phyloP scores from a whole-genome alignment of 2,113 vertebrate species.

The Proteles cristata region DNA sequence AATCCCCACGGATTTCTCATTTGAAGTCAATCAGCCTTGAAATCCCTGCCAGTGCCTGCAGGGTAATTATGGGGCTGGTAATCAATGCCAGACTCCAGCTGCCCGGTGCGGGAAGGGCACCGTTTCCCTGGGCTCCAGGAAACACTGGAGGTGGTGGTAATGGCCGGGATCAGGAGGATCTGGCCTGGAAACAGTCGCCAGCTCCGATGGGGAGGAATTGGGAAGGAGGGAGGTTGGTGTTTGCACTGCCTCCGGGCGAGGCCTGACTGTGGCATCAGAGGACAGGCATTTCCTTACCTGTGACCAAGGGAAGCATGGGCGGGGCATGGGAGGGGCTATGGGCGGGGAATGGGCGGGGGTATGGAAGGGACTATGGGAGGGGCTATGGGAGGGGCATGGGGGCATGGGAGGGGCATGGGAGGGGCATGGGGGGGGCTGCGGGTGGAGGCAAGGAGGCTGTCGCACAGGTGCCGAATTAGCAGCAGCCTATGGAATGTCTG shows the following conservation, averaged over 20 bases:
- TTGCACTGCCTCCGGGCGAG: background rate
- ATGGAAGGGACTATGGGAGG: too few species aligned
- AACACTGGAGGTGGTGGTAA: background rate
- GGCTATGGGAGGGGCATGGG: too few species aligned
- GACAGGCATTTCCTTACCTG: background rate
- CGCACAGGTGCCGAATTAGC: background rate
- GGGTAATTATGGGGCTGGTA: constrained; percentile 80
- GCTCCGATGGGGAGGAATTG: background rate
- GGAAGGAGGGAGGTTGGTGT: background rate
- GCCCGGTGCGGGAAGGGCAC: constrained; percentile 24
- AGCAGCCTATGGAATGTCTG: background rate
- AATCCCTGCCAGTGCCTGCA: constrained; percentile 79
- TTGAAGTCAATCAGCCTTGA: constrained; percentile 86
- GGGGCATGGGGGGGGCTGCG: background rate
- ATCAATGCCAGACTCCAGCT: constrained; percentile 81
- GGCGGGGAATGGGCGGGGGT: too few species aligned
- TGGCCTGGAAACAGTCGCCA: background rate
- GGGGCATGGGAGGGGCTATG: background rate
- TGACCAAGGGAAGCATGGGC: background rate
- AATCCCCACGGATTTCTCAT: constrained; percentile 86
- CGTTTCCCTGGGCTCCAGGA: background rate
- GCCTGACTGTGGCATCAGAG: background rate
- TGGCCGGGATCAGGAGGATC: background rate
- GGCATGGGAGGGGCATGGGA: too few species aligned
- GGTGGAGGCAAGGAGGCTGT: background rate